Conservation (phyloP, 2,113 vertebrate genomes). For the Phrynocephalus versicolor region DNA sequence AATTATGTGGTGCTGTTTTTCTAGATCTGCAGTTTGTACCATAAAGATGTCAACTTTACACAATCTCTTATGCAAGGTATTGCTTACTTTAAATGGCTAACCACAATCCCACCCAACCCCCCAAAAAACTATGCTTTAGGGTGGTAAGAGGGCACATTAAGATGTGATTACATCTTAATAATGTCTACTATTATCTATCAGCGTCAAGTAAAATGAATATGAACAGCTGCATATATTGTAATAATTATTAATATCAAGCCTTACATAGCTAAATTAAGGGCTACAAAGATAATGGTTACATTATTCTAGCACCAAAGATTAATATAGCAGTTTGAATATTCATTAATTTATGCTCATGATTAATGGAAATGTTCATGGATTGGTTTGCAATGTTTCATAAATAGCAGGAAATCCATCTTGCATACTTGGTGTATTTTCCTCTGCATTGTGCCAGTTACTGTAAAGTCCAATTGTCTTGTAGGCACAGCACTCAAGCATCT, state of each 20-base stretch:
- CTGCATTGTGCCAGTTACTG: background rate
- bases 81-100: background rate
- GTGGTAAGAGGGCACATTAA: background rate
- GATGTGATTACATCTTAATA: background rate
- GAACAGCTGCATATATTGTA: background rate
- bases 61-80: background rate
- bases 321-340: conserved; percentile 61
- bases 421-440: background rate
- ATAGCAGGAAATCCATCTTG: conserved; percentile 31
- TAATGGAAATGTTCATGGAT: conserved; percentile 64
- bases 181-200: background rate
- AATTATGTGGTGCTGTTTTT: background rate
- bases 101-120: too few relatives aligned
- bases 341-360: conserved; percentile 54
- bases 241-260: conserved; percentile 44
- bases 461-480: background rate
- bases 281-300: conserved; percentile 57
- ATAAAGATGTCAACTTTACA: background rate
- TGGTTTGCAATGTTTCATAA: conserved; percentile 52
- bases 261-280: conserved; percentile 47
- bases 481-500: background rate
- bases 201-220: background rate
- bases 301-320: conserved; percentile 61
- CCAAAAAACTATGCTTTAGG: background rate
- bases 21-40: background rate